Base-by-base conservation (phyloP, 1,140 invertebrate genomes). In the Zaprionus ornatus region DNA sequence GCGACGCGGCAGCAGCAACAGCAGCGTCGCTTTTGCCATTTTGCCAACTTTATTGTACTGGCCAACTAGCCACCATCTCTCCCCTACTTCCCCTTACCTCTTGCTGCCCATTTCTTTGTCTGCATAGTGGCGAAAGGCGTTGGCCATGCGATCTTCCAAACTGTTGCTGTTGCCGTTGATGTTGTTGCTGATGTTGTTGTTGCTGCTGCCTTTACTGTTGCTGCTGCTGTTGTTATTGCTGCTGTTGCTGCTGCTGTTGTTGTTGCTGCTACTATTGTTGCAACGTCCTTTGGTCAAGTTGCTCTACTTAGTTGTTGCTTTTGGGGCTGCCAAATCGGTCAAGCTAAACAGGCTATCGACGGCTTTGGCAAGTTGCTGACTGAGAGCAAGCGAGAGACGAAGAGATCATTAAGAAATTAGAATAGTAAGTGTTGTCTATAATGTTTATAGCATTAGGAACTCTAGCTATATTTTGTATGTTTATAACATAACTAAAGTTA, bases 11-110 rank as follows among this genome's bases (percentile, higher is more conserved):
- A 32, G 9, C 29, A 32, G 37, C 70, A 67, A 19, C 59, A 61
- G 17, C 35, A 17, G 23, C 64, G 64, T 74, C 27, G 32, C 70
- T 54, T 29, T 69, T 57, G 56, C 65, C 29, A 68, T 62, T 62
- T 74, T 35, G 59, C 66, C 21, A 69, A 57, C 65, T 69, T 63
- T 74, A 62, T 69, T 69, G 57, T 69, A 69, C 37, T 60, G 57
- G 68, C 37, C 64, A 35, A 61, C 6, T 25, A 37, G 55, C 27
- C 19, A 7, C 50, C 23, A 4, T n/a, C n/a, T 29, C 50, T 48
- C 5, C 23, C 50, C 50, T 27, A 10, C 25, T 5, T 25, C 17
- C 10, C 48, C 2, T 37, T 64, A n/a, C 17, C 9, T 45, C 9
- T 60, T 25, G 52, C 25, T 29, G 15, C 15, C n/a, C 40, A 10